These are phyloP conservation scores for Asbolus verrucosus DNA, from an alignment of 1,140 invertebrate genomes.

Conservation along the genomic window DNA sequence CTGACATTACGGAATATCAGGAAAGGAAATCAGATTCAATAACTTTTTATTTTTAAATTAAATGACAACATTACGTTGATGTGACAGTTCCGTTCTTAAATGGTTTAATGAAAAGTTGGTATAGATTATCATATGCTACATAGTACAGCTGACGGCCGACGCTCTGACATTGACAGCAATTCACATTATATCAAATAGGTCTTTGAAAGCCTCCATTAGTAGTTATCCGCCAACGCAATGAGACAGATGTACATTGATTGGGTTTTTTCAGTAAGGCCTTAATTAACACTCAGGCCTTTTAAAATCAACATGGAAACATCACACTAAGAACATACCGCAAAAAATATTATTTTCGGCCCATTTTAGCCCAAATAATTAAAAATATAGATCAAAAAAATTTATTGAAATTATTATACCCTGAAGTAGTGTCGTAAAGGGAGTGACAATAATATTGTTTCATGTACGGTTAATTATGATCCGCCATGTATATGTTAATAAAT, in stretches of 20 bases:
- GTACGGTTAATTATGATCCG: too few relatives aligned
- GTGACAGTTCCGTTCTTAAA: neutral
- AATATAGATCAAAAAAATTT: too few relatives aligned
- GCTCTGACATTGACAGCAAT: slow-evolving; percentile 23
- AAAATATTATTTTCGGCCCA: too few relatives aligned
- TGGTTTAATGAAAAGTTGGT: neutral
- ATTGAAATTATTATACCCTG: too few relatives aligned
- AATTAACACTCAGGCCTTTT: slow-evolving; percentile 7
- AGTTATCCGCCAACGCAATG: slow-evolving; percentile 9
- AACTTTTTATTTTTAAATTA: neutral
- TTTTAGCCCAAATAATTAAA: too few relatives aligned
- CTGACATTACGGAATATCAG: slow-evolving; percentile 13
- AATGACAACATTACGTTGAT: neutral
- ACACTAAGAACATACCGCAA: too few relatives aligned
- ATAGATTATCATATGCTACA: neutral
- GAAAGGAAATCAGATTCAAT: slow-evolving; percentile 11
- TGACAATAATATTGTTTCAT: too few relatives aligned
- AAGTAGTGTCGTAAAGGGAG: too few relatives aligned
- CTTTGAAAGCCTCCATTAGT: slow-evolving; percentile 22
- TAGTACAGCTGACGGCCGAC: slow-evolving; percentile 3
- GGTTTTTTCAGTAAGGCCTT: slow-evolving; percentile 17
- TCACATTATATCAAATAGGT: slow-evolving; percentile 26
- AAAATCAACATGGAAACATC: slow-evolving; percentile 1
- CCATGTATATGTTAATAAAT: too few relatives aligned
- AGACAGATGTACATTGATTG: slow-evolving; percentile 11